Base-by-base conservation (phyloP, 2,113 vertebrate genomes). In the Hippocampus abdominalis region DNA sequence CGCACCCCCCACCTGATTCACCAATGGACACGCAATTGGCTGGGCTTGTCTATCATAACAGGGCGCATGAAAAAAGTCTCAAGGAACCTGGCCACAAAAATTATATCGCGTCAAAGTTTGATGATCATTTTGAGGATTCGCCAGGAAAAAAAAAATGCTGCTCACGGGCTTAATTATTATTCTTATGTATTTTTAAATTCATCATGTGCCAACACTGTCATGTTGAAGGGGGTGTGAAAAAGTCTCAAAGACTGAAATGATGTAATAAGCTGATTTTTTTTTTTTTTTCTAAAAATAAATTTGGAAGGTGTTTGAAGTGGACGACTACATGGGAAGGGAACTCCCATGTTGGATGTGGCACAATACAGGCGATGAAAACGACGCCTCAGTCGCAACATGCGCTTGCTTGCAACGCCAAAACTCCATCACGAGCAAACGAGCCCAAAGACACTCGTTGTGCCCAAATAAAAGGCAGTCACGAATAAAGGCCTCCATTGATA, bases 401-500 rank as follows among this genome's bases (percentile, higher is more conserved):
- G 66, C 65, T 76, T 87, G 77, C 86, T 88, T 84, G 68, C 77
- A 79, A 68, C 67, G 16, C 9, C 57, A 42, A 78, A 71, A 46
- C 21, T 72, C 78, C 86, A 81, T 83, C 76, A 80, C 48, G 73
- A 70, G 72, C 84, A 81, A 76, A 83, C 48, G 11, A n/a, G 29
- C 66, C 66, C 15, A 36, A 53, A 68, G 48, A 54, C 48, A n/a
- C 9, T 68, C 66, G 36, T 56, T 36, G 29, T 68, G 51, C 5
- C 11, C 9, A 72, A 79, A 79, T 27, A 81, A 68, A 59, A 49
- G 69, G 21, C 70, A 44, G 25, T 27, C 48, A 12, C 79, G 76
- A 86, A 86, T 79, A 66, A 78, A 60, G 66, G 20, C 56, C 70
- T 66, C 81, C 69, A 80, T 86, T 88, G 76, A 87, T 74, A 59